Evolutionary conservation across 2,888 invertebrate genomes (phyloP), one percentile per base, ranked within the genome.

Genomic region (Parapristionchus giblindavisi): DNA sequence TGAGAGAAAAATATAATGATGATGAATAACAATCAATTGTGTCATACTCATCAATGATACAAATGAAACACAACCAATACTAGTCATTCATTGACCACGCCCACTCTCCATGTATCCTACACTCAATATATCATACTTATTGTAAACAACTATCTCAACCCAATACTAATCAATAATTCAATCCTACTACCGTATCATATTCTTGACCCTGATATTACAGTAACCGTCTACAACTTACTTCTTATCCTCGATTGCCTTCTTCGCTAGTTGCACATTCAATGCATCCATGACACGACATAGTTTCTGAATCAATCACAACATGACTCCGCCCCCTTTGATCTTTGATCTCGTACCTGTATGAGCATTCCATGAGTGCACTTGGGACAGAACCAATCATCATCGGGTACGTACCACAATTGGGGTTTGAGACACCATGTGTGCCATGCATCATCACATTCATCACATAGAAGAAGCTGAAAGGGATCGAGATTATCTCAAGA

Each of bases 381-480:
- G 43, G 98, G 98, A 89, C 99, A 99, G 90, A 92, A 95, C 99
- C 98, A 99, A 89, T 96, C 94, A 0, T 97, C 97, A 88, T 96
- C 95, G 0, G 98, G 99, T 85, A 99, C 94, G 40, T 94, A 80
- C 90, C 96, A 92, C 56, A 99, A 91, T 76, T 95, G 92, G 0
- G 98, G 98, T 78, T 94, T 92, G 52, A 98, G 91, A 88, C 98
- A 99, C 58, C 94, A 94, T 78, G 95, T 96, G 90, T 99, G 98
- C 92, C 95, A 97, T n/a, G 97, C 97, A 78, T 89, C 89, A 89
- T 99, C 96, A 89, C 98, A 99, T 80, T 91, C 92, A 90, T 99
- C 98, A 88, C 98, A 99, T 54, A 99, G 90, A 73, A 99, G 90
- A 85, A 99, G 95, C 95, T 90, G 81, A 29, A 87, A 82, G n/a